Percentiles rank a stretch among this genome's conserved stretches.
Evolutionary conservation across 2,888 invertebrate genomes (phyloP).

Genomic region (Malacosoma neustria): DNA sequence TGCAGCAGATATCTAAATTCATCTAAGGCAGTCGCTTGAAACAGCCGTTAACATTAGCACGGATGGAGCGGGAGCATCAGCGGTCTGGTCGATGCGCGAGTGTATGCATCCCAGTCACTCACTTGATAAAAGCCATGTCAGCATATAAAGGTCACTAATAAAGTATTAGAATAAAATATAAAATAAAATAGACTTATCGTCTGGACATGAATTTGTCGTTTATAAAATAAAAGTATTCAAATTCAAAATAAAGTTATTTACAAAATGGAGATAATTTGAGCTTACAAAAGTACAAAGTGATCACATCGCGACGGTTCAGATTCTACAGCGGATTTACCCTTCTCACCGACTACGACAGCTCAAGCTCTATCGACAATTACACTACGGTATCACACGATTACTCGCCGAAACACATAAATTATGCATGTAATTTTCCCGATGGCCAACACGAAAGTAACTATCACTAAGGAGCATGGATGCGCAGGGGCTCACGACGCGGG

Average conservation of each 20-base stretch:
- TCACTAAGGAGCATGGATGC: conserved; percentile 43
- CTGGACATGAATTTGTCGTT: conserved; percentile 58
- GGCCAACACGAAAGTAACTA: conserved; percentile 56
- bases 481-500: conserved; percentile 40
- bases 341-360: conserved; percentile 65
- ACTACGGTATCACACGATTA: conserved; percentile 65
- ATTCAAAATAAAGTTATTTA: conserved; percentile 63
- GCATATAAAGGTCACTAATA: conserved; percentile 16
- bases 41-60: too few relatives aligned
- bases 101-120: too few relatives aligned
- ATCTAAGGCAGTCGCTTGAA: too few relatives aligned
- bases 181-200: conserved; percentile 50
- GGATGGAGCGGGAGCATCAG: too few relatives aligned
- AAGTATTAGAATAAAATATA: conserved; percentile 19
- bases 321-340: conserved; percentile 67
- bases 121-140: conserved; percentile 32
- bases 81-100: too few relatives aligned
- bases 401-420: conserved; percentile 64
- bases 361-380: conserved; percentile 64
- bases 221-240: conserved; percentile 46
- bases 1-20: too few relatives aligned
- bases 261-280: conserved; percentile 67
- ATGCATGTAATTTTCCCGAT: conserved; percentile 57
- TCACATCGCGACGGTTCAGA: conserved; percentile 66
- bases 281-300: conserved; percentile 73